phyloP scores from a whole-genome alignment of 2,113 vertebrate species.

The Plotosus lineatus region DNA sequence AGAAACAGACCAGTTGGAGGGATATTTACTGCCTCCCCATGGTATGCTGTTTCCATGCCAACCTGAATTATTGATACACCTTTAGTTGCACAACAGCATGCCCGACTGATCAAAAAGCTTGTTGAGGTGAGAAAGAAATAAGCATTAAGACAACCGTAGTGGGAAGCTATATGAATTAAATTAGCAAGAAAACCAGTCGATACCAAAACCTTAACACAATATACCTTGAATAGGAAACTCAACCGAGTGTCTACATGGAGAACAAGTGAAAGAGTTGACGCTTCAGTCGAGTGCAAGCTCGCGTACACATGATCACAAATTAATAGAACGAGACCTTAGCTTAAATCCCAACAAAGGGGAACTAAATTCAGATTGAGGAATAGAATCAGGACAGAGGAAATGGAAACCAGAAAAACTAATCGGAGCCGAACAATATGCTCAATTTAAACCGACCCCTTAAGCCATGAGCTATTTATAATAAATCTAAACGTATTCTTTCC shows the following conservation, averaged over 20 bases:
- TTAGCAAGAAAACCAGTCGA: background rate
- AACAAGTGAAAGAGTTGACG: slow-evolving; percentile 14
- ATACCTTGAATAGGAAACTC: background rate
- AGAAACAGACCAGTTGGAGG: background rate
- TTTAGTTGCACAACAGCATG: slow-evolving; percentile 11
- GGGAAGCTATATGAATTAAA: slow-evolving; percentile 4
- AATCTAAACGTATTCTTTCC: background rate
- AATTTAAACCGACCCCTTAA: background rate
- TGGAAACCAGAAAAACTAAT: background rate
- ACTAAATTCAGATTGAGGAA: background rate
- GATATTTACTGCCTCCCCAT: slow-evolving; percentile 19
- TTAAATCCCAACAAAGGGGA: background rate
- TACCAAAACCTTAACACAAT: background rate
- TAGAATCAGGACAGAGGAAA: background rate
- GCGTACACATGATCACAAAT: background rate
- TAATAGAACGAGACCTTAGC: background rate
- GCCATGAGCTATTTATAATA: background rate
- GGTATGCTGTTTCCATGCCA: slow-evolving; percentile 45
- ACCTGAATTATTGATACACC: slow-evolving; percentile 49
- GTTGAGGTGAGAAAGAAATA: background rate
- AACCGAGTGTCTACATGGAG: background rate
- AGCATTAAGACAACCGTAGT: background rate
- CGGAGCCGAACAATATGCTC: background rate
- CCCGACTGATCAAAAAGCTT: slow-evolving; percentile 8
- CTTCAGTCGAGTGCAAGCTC: background rate